Percentiles rank a stretch among this genome's conserved stretches.
These are phyloP conservation scores for Ennomos erosarius DNA, from an alignment of 2,888 invertebrate species.

Conservation along the genomic window DNA sequence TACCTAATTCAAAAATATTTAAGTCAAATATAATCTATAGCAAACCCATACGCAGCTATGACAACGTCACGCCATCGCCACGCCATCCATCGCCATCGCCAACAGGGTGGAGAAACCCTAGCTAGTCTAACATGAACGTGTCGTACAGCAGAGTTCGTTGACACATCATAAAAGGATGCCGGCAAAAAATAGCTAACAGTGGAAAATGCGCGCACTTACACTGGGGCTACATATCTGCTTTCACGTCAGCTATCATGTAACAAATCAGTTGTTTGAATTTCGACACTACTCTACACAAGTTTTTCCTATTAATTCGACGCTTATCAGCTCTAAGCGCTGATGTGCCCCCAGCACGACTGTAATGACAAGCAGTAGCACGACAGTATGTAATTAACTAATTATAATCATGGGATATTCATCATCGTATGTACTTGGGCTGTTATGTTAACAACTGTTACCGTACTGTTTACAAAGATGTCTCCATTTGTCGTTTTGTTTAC, in stretches of 20 bases:
- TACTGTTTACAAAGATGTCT: neutral
- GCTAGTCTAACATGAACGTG: conserved; percentile 7
- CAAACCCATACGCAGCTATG: neutral
- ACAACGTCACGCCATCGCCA: neutral
- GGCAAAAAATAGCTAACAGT: conserved; percentile 27
- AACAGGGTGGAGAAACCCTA: conserved; percentile 1
- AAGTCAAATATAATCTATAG: no score
- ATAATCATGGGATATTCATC: conserved; percentile 27
- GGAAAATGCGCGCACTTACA: conserved; percentile 8
- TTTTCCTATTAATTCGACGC: neutral
- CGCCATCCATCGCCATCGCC: neutral
- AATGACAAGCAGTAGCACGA: conserved; percentile 12
- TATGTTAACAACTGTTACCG: conserved; percentile 7
- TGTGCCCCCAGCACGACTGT: conserved; percentile 8
- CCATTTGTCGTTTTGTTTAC: conserved; percentile 1
- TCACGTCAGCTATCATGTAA: neutral
- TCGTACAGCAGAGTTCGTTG: conserved; percentile 38
- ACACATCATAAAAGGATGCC: conserved; percentile 44
- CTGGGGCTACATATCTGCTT: conserved; percentile 1
- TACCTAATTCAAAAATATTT: no score
- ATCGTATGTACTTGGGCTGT: neutral
- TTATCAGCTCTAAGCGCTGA: neutral
- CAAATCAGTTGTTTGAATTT: neutral
- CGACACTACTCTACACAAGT: no score
- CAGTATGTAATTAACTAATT: conserved; percentile 31